phyloP scores from a whole-genome alignment of 2,888 invertebrate genomes.

The Apeira syringaria region DNA sequence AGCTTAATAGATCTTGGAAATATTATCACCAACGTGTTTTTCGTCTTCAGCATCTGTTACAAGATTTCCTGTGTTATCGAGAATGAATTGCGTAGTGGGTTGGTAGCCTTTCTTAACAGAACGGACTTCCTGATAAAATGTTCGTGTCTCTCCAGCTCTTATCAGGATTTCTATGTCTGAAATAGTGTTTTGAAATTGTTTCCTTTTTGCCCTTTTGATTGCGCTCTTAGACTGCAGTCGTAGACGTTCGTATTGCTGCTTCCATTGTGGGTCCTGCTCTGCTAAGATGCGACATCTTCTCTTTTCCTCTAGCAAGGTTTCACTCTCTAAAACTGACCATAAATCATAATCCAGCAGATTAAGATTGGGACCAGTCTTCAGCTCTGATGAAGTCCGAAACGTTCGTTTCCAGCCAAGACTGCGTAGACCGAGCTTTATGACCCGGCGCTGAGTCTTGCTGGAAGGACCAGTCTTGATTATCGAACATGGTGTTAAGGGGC shows the following conservation, averaged over 20 bases:
- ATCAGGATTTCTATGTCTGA: neutral
- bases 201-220: neutral
- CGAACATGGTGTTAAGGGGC: too few species aligned
- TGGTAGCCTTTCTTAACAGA: neutral
- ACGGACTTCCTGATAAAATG: neutral
- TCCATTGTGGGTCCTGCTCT: neutral
- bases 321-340: too few species aligned
- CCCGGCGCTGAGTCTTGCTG: too few species aligned
- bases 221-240: neutral
- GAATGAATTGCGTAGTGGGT: neutral
- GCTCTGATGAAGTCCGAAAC: too few species aligned
- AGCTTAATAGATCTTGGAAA: neutral
- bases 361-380: too few species aligned
- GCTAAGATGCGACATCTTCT: neutral
- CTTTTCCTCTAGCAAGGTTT: neutral
- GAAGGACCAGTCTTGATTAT: too few species aligned
- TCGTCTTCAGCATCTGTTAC: neutral
- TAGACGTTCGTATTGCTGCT: neutral
- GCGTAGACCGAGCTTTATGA: too few species aligned
- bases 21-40: neutral
- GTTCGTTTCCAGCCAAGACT: too few species aligned
- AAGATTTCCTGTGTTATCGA: neutral
- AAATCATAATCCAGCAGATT: too few species aligned
- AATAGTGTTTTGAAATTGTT: neutral
- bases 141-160: neutral